phyloP scores from a whole-genome alignment of 2,888 invertebrate species.

The Onchidella celtica region DNA sequence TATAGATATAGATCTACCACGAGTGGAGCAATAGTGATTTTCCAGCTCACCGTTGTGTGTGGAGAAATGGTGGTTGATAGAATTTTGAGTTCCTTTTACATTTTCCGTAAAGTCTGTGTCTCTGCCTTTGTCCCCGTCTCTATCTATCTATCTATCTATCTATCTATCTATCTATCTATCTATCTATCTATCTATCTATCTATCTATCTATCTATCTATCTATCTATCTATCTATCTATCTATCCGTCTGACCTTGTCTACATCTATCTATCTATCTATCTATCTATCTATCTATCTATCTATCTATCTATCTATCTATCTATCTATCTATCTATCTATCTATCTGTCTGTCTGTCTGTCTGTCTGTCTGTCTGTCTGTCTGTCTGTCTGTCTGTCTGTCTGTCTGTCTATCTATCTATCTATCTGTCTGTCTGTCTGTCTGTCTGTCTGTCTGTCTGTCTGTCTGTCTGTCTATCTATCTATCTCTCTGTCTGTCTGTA shows the following conservation, averaged over 20 bases:
- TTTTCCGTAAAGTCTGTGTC: too few species aligned
- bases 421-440: slow-evolving; percentile 5
- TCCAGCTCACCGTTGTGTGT: too few species aligned
- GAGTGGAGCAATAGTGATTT: too few species aligned
- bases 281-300: background rate
- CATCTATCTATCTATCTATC: too few species aligned
- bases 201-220: slow-evolving; percentile 22
- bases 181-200: slow-evolving; percentile 15
- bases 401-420: too few species aligned
- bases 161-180: slow-evolving; percentile 12
- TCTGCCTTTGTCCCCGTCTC: background rate
- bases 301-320: background rate
- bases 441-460: slow-evolving; percentile 10
- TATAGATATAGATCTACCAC: too few species aligned
- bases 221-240: background rate
- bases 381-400: slow-evolving; percentile 6
- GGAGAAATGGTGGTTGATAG: too few species aligned
- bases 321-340: background rate
- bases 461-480: too few species aligned
- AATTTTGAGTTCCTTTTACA: too few species aligned
- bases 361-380: slow-evolving; percentile 7
- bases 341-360: slow-evolving; percentile 5
- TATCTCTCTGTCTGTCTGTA: too few species aligned
- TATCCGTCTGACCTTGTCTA: too few species aligned
- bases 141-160: background rate